Evolutionary conservation across 92 coral and sea anemone species (phyloP), one percentile per base, ranked within the genome.

Genomic region (Porites divaricata): DNA sequence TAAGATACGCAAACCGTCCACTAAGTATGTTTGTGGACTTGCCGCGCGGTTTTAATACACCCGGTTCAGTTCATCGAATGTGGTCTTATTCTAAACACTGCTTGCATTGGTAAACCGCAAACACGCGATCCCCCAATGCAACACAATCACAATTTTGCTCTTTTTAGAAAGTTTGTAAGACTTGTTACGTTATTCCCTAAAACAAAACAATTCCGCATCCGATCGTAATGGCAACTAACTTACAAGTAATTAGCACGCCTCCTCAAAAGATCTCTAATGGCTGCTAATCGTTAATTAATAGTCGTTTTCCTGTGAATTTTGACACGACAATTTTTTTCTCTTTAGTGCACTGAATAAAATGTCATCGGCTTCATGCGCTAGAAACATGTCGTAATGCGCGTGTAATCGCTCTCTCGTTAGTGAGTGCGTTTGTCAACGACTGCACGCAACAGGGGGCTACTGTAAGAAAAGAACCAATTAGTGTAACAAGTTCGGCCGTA

Each of bases 31-130:
- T 69, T 80, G 45, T 13, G 45, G 66, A 69, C 76, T 68, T 68
- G 85, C 85, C 85, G 85, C 85, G 67, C 50, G 49, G 25, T 50
- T 19, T 73, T 80, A 53, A 80, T 68, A 75, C 75, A 45, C 26
- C 21, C 45, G 45, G 45, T 35, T 35, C 45, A 35, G 45, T 80
- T 56, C 63, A 35, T 56, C 41, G 26, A 28, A 10, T 25, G 51
- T 75, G 59, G 59, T 54, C 54, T 58, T 65, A 35, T 5, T 56
- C 25, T 54, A 68, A 80, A 69, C 65, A 80, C 9, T 66, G 53
- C 83, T 19, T 15, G 17, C 7, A 10, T 45, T 68, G 77, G 85
- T 80, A 57, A 67, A 80, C 85, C 85, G 75, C 85, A 80, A 56
- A 12, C 85, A 69, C 85, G 85, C 85, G 41, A 56, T 80, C 75